Base-by-base conservation (phyloP, 1,140 invertebrate species). In the Caenorhabditis remanei region DNA sequence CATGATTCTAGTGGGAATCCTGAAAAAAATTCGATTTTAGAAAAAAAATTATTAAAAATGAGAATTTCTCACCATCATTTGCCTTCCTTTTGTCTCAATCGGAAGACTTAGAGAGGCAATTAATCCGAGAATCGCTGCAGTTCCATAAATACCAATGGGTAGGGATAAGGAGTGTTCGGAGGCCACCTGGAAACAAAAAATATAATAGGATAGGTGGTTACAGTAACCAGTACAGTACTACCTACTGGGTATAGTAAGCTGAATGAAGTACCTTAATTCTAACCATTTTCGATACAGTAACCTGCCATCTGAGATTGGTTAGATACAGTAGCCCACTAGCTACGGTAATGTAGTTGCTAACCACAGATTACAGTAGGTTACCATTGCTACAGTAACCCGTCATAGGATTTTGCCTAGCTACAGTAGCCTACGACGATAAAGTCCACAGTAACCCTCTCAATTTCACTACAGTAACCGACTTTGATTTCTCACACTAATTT, bases 71-170 rank as follows among this genome's bases (percentile, higher is more conserved):
- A 91, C 92, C 90, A 84, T 90, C 91, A 92, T 93, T 87, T 92
- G 87, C 6, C 91, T 79, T 24, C 95, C 95, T 92, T 95, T 95
- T 13, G 95, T 96, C 93, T 96, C 96, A 75, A 96, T 95, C 3
- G 96, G 96, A 32, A 96, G 93, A 9, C 95, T 93, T n/a, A 96
- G 93, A 87, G 95, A 95, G 6, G 95, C 96, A 4, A 95, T 90
- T 1, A 95, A 95, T 8, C 96, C 96, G 41, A 96, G 91, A 0
- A 96, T 89, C 1, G 96, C 95, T n/a, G 95, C 95, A 2, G 94
- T 88, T 0, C 95, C 95, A 90, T 96, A 96, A 19, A 96, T 95
- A 2, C 94, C 94, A 11, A 95, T 96, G 1, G 96, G 95, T 79
- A 95, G 94, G 5, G 94, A 93, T 63, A 96, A 93, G 0, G 95